Base-by-base conservation (phyloP, 1,140 invertebrate species). In the Drosophila mauritiana region DNA sequence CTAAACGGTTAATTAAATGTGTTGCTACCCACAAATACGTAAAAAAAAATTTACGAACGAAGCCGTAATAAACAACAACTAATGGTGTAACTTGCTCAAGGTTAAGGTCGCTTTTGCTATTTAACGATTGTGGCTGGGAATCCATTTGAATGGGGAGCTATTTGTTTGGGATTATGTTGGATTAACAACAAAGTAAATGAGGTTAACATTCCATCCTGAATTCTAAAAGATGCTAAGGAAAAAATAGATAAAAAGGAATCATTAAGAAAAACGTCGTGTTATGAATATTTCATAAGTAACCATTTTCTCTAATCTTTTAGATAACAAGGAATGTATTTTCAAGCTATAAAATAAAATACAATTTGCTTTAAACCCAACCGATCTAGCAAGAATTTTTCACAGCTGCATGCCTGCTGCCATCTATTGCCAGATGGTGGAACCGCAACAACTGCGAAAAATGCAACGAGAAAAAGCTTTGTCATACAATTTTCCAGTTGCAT, bases 1-100 rank as follows among this genome's bases (percentile, higher is more conserved):
- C 10, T 40, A 58, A 61, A 46, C 45, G 78, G 53, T 74, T 54
- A 69, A 80, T 80, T 80, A 74, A 80, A 78, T 79, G 65, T 74
- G 59, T 53, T 59, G 37, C 43, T 42, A 59, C 22, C 51, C 61
- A 42, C 69, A 73, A 75, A 77, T 49, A 59, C 27, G 8, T 13
- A 58, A 22, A 13, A 22, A 22, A 11, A 17, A 46, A 22, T 13
- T 25, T 45, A 48, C 8, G 20, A 43, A 31, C 73, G 39, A 43
- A 43, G 43, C 73, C 52, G 37, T 65, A 67, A 67, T 57, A 75
- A 65, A 75, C 69, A 73, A 52, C 46, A 68, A 65, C 63, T 75
- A 75, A 75, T 76, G 73, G 73, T 55, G 55, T 45, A 25, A 51
- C 34, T 65, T 22, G 51, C 36, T 65, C 73, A 75, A 75, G 73